These are phyloP conservation scores for Poeciliopsis retropinna DNA, from an alignment of 2,113 vertebrate species.

Conservation along the genomic window DNA sequence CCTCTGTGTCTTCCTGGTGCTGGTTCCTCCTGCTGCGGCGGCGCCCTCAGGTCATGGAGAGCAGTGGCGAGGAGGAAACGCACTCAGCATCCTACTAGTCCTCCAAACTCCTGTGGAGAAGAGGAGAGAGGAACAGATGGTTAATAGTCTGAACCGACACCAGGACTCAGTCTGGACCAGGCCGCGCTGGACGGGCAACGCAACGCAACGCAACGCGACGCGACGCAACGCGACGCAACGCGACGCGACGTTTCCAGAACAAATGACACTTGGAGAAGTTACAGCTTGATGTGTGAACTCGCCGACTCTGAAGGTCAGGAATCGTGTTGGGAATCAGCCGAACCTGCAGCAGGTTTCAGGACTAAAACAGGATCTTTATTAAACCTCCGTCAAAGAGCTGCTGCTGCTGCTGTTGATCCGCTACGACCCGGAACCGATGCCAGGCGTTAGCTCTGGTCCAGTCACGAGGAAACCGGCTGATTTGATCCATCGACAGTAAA, in stretches of 20 bases:
- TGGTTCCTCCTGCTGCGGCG: conserved; percentile 57
- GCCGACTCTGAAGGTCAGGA: neutral
- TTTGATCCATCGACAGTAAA: neutral
- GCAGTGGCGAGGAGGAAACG: conserved; percentile 56
- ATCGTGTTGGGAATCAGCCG: neutral
- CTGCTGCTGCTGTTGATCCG: neutral
- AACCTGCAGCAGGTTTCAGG: neutral
- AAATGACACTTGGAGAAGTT: conserved; percentile 9
- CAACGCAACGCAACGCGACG: conserved; percentile 24
- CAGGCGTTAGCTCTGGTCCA: neutral
- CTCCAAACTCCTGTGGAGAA: conserved; percentile 61
- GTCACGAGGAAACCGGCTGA: neutral
- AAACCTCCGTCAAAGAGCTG: neutral
- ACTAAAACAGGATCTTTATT: neutral
- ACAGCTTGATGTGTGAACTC: neutral
- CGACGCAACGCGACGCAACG: conserved; percentile 25
- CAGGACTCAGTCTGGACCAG: conserved; percentile 51
- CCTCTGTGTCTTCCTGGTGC: conserved; percentile 40
- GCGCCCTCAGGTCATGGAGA: conserved; percentile 74
- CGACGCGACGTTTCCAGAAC: conserved; percentile 39
- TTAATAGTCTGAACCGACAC: conserved; percentile 54
- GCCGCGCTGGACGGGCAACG: conserved; percentile 43
- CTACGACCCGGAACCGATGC: neutral
- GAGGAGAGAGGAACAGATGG: conserved; percentile 46
- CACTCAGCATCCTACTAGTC: conserved; percentile 78